Conservation (phyloP, 2,113 vertebrate genomes). For the Verasper variegatus region DNA sequence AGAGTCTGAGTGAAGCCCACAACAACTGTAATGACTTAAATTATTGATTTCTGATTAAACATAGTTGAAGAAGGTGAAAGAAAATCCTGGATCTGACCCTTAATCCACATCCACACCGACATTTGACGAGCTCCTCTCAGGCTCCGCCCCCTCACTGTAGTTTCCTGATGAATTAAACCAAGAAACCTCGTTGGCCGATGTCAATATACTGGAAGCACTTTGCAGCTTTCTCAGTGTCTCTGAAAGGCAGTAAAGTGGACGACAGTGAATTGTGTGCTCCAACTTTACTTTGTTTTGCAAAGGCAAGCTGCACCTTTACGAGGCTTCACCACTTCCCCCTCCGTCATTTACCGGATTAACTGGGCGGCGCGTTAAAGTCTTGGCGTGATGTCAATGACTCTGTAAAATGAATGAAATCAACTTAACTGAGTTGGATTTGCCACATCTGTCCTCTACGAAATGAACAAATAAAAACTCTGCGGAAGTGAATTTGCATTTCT, state of each 20-base stretch:
- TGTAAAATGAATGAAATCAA: constrained; percentile 73
- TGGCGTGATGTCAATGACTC: constrained; percentile 60
- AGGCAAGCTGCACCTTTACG: constrained; percentile 55
- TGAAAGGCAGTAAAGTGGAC: constrained; percentile 38
- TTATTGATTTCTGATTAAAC: too few relatives aligned
- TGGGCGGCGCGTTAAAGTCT: constrained; percentile 58
- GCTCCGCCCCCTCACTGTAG: too few relatives aligned
- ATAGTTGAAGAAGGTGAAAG: too few relatives aligned
- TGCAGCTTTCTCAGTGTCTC: constrained; percentile 20
- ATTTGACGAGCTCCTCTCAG: too few relatives aligned
- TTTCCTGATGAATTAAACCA: too few relatives aligned
- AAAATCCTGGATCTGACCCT: too few relatives aligned
- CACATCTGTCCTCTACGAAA: constrained; percentile 59
- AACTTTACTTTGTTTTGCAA: constrained; percentile 63
- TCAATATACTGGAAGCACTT: background rate
- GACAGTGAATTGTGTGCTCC: constrained; percentile 51
- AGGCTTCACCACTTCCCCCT: constrained; percentile 49
- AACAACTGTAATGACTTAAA: too few relatives aligned
- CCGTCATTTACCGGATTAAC: constrained; percentile 69
- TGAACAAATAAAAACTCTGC: constrained; percentile 61
- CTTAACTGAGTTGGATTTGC: constrained; percentile 59
- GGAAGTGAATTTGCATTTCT: constrained; percentile 50
- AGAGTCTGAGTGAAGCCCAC: too few relatives aligned
- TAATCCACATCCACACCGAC: too few relatives aligned
- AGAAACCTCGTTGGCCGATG: background rate